Percentiles rank a stretch among this genome's conserved stretches.
Conservation (phyloP, 92 coral and sea anemone genomes). For the Umimayanthus chanpuru region DNA sequence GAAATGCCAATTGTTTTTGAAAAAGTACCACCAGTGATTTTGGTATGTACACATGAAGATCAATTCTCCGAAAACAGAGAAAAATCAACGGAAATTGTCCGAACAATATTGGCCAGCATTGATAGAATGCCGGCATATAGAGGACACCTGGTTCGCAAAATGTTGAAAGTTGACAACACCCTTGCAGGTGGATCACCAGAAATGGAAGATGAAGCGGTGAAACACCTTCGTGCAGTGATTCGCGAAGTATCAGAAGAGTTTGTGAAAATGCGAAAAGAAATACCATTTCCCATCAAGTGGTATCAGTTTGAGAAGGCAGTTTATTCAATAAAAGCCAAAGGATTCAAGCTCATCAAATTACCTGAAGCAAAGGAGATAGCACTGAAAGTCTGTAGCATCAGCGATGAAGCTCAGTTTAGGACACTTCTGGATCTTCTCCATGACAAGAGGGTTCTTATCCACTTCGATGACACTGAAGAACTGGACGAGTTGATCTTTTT, state of each 20-base stretch:
- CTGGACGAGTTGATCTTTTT: no score
- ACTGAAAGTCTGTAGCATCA: no score
- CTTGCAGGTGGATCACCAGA: not conserved
- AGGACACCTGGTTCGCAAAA: not conserved
- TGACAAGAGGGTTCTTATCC: no score
- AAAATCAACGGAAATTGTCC: not conserved
- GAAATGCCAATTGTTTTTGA: not conserved
- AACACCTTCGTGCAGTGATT: not conserved
- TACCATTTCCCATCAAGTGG: conserved; percentile 56
- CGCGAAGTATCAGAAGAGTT: not conserved
- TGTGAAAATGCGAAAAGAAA: not conserved
- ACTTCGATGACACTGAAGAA: no score
- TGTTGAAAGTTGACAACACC: no score
- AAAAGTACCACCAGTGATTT: not conserved
- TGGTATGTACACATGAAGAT: no score
- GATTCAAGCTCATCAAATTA: conserved; percentile 36
- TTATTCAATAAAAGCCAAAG: no score
- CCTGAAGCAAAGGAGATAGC: conserved; percentile 53
- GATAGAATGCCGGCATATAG: not conserved
- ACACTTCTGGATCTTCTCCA: no score
- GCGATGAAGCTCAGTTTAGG: no score
- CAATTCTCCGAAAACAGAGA: not conserved
- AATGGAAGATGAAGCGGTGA: not conserved
- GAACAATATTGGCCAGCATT: not conserved
- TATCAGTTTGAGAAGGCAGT: no score